Base-by-base conservation (phyloP, 2,113 vertebrate genomes). In the Ondatra zibethicus region DNA sequence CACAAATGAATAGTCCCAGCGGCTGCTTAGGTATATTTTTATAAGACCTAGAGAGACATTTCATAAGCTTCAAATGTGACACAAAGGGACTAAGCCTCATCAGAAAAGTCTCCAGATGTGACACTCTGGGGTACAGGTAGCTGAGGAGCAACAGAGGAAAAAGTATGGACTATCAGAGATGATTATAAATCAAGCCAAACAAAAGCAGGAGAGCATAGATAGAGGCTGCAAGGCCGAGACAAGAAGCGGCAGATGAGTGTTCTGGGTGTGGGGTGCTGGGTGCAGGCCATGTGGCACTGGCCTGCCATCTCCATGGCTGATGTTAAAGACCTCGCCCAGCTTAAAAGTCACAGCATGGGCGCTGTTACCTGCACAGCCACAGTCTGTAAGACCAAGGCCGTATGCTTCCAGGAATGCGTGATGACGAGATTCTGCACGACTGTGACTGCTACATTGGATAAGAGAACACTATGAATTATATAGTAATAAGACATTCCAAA, bases 41-140 rank as follows among this genome's bases (percentile, higher is more conserved):
- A 45, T 82, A 75, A 87, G 86, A 95, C 25, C 33, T 81, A 93
- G 81, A 94, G 90, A 84, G 21, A 52, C 73, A 23, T 19, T 76
- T 92, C 81, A 11, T 66, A 66, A 68, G 45, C 61, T 87, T 72
- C 13, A 89, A 89, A 78, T 55, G n/a, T 86, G 84, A 25, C 45
- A 27, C 68, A 9, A 1, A 39, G 39, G 31, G 47, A 47, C 73
- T 42, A 93, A 89, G 63, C 36, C 78, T 47, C 7, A 45, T 78
- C 36, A 68, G 66, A 72, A 89, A 89, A 50, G 12, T 81, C 70
- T 72, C 27, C 45, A 93, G 75, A 63, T 6, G 47, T 45, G 31
- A 85, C 8, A 55, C 13, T 11, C 12, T 16, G 29, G 31, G 50
- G 3, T 13, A 80, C n/a, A 85, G 80, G 17, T 27, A 36, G 68